phyloP scores from a whole-genome alignment of 1,140 invertebrate species.

The Sinella curviseta region DNA sequence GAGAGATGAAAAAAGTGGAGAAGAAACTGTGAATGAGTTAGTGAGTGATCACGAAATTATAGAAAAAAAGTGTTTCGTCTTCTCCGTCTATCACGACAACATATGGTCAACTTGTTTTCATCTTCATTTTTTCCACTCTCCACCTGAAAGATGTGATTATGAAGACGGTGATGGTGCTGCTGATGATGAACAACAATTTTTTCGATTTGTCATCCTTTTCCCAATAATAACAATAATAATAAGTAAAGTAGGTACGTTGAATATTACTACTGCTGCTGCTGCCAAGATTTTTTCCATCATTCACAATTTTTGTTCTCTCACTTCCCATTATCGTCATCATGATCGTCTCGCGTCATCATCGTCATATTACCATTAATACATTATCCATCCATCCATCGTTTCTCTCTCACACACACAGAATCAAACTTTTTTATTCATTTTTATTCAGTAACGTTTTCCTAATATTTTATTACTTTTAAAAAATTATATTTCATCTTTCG shows the following conservation, averaged over 20 bases:
- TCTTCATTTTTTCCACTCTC: constrained; percentile 34
- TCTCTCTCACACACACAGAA: too few relatives aligned
- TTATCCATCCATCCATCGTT: too few relatives aligned
- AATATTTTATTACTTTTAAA: too few relatives aligned
- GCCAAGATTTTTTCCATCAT: neutral
- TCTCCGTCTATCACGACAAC: constrained; percentile 45
- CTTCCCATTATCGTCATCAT: too few relatives aligned
- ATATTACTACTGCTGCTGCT: neutral
- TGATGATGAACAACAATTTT: too few relatives aligned
- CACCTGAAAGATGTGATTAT: constrained; percentile 37
- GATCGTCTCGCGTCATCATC: too few relatives aligned
- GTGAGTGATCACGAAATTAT: constrained; percentile 48
- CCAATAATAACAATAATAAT: constrained; percentile 35
- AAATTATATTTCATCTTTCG: too few relatives aligned
- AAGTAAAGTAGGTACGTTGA: neutral
- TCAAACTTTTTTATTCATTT: too few relatives aligned
- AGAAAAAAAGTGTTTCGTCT: constrained; percentile 40
- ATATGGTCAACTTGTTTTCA: constrained; percentile 42
- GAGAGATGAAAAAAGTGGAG: neutral
- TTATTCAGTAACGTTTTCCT: too few relatives aligned
- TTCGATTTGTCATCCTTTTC: constrained; percentile 50
- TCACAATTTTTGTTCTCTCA: too few relatives aligned
- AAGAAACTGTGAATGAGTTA: constrained; percentile 16
- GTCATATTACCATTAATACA: too few relatives aligned
- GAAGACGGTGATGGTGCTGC: too few relatives aligned